Base-by-base conservation (phyloP, 2,888 invertebrate species). In the Leptinotarsa rubiginosa region DNA sequence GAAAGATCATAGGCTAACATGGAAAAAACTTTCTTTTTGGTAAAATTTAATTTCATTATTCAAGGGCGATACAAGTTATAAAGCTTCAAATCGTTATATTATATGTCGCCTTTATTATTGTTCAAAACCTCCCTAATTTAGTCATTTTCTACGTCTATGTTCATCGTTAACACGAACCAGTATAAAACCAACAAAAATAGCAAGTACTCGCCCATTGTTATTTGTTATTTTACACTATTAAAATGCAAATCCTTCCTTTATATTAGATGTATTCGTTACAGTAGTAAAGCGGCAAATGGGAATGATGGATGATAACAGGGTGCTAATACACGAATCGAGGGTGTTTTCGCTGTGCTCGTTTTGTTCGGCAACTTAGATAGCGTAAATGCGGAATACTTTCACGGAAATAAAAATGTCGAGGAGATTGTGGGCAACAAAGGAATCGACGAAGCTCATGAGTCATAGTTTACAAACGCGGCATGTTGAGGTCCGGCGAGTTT, bases 221-320 rank as follows among this genome's bases (percentile, higher is more conserved):
- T 75, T 75, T 75, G 71, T 75, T 69, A 75, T 72, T 75, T 75
- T 72, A 69, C 69, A 72, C 66, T 62, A 75, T 75, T 66, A 75
- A 75, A 69, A 75, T 72, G 72, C 70, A 72, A 72, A 75, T 75
- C 56, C 54, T 18, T 2, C 47, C 69, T 20, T 56, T 54, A 52
- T 56, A 47, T 69, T 47, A 69, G 47, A 69, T 69, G 69, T 69
- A 59, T 69, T 69, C 47, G 69, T 69, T 69, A 56, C 56, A 54
- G 52, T 56, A 20, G 31, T 56, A 56, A 69, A 56, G 20, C 54
- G 15, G 20, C 47, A 31, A 41, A 47, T 54, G 41, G 50, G 41
- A n/a, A 54, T 68, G 41, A 49, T 20, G 56, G 69, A 31, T 56
- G 62, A 62, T 62, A 62, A 41, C 41, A n/a, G 41, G 62, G 62